Base-by-base conservation (phyloP, 2,113 vertebrate species). In the Hepsetus odoe region DNA sequence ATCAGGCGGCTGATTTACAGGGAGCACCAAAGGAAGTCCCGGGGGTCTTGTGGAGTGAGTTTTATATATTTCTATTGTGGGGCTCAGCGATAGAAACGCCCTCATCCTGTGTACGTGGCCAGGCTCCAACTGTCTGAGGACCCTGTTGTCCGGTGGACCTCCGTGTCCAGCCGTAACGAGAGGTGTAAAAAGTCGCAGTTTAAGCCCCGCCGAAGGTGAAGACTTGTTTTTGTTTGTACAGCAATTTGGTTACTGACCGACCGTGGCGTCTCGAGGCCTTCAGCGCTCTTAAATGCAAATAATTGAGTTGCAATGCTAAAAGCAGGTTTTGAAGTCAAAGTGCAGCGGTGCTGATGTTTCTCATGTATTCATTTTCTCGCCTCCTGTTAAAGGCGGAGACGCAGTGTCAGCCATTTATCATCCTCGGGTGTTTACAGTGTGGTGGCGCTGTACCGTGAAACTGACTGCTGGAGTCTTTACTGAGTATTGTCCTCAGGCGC, bases 251-350 rank as follows among this genome's bases (percentile, higher is more conserved):
- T 88, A 90, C 85, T 80, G 44, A 82, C 87, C 85, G 82, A 81
- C 85, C 79, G n/a, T n/a, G 68, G 71, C 38, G 84, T 89, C 90
- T 88, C 90, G 79, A 88, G 88, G 92, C 87, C 89, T 90, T 88
- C 83, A 90, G 81, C 84, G 74, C 87, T 79, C 85, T 90, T 88
- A 70, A 80, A 85, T 87, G 85, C 83, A 90, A 92, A 91, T 91
- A 92, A 92, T 92, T 91, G 90, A 88, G 85, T 85, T 86, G 85
- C 87, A 86, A 87, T 80, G 80, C 85, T 80, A 86, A 84, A n/a
- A 83, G 74, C 77, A 72, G 83, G 83, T 85, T 46, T 85, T 84
- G 58, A 82, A 85, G 86, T 90, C 82, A 77, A 66, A 87, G 83
- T 83, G 85, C 81, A 83, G 85, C 84, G 81, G 18, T 20, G 38